These are phyloP conservation scores for Agrotis segetum DNA, from an alignment of 2,888 invertebrate species.

Conservation along the genomic window DNA sequence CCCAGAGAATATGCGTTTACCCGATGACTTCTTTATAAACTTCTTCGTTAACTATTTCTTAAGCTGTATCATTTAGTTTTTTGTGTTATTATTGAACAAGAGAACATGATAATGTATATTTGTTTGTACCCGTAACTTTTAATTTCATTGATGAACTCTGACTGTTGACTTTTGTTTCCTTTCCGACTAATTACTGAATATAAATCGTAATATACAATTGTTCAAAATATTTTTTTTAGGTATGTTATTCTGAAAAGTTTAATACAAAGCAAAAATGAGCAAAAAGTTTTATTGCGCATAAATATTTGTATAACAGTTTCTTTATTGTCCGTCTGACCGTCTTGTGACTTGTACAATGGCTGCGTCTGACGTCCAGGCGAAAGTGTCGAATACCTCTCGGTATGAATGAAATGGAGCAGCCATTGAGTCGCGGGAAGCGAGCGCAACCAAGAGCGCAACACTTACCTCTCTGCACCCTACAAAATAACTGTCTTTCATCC, in stretches of 20 bases:
- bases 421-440: slow-evolving; percentile 13
- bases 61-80: too few relatives aligned
- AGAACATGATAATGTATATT: not conserved
- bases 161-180: not conserved
- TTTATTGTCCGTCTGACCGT: slow-evolving; percentile 48
- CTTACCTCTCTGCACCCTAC: slow-evolving; percentile 9
- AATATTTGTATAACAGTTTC: slow-evolving; percentile 60
- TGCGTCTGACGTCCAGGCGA: slow-evolving; percentile 6
- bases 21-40: not conserved
- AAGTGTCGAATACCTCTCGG: slow-evolving; percentile 24
- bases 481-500: slow-evolving; percentile 23
- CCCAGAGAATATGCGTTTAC: not conserved
- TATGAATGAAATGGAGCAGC: slow-evolving; percentile 27
- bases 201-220: not conserved
- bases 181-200: not conserved
- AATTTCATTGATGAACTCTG: not conserved
- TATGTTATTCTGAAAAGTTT: slow-evolving; percentile 1
- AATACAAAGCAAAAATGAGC: not conserved
- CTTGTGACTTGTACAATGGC: slow-evolving; percentile 16
- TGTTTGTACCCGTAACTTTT: not conserved
- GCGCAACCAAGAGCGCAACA: not conserved
- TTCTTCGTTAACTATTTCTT: not conserved
- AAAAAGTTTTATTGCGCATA: slow-evolving; percentile 51
- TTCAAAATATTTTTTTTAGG: not conserved
- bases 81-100: not conserved